Conservation (phyloP, 2,113 vertebrate species). For the Dipodomys spectabilis region DNA sequence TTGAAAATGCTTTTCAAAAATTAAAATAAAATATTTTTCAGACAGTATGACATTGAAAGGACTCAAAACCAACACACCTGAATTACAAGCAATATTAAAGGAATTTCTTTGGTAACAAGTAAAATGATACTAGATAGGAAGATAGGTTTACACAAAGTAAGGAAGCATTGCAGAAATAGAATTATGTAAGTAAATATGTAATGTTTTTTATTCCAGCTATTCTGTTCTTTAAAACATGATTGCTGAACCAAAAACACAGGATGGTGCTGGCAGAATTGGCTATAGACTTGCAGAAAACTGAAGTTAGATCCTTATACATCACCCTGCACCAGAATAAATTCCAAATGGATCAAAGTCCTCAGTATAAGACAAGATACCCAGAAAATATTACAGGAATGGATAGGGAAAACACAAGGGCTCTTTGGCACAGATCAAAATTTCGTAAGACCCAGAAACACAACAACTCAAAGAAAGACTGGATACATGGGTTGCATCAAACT, state of each 20-base stretch:
- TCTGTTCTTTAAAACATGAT: not conserved
- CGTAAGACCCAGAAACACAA: too few species aligned
- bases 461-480: too few species aligned
- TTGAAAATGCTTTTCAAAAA: constrained; percentile 31
- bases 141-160: not conserved
- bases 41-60: not conserved
- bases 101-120: not conserved
- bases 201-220: not conserved
- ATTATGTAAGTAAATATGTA: not conserved
- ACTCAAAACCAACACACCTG: not conserved
- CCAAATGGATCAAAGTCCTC: too few species aligned
- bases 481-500: too few species aligned
- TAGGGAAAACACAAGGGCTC: too few species aligned
- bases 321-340: too few species aligned
- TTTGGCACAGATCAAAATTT: too few species aligned
- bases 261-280: too few species aligned
- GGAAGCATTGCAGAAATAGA: not conserved
- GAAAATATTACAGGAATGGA: too few species aligned
- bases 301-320: too few species aligned
- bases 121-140: not conserved
- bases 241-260: not conserved
- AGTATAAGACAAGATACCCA: too few species aligned
- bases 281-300: too few species aligned
- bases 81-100: constrained; percentile 12
- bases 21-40: not conserved